Evolutionary conservation across 2,797 vertebrate genomes (phyloP).

Genomic region (Poeciliopsis paucimaculata): DNA sequence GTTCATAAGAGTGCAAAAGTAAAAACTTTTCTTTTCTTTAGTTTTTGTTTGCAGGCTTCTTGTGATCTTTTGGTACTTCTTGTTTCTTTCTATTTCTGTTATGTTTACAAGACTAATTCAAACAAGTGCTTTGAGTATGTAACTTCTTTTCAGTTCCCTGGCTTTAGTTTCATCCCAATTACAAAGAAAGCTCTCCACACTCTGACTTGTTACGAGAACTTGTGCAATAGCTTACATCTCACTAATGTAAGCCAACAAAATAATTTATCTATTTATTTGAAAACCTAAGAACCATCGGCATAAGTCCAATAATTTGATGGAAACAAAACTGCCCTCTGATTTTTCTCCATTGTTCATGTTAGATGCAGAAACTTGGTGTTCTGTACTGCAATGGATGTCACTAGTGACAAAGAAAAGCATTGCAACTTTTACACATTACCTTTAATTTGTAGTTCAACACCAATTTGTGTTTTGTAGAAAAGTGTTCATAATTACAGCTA

Average conservation of each 20-base stretch:
- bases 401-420: background rate
- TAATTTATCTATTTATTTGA: background rate
- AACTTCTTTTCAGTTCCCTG: background rate
- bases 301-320: background rate
- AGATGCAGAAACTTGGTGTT: background rate
- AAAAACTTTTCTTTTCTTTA: background rate
- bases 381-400: background rate
- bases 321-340: background rate
- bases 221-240: background rate
- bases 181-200: background rate
- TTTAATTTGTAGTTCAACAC: background rate
- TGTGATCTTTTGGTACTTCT: background rate
- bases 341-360: background rate
- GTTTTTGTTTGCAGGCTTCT: background rate
- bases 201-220: background rate
- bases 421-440: background rate
- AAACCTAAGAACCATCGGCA: constrained; percentile 1
- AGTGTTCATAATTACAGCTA: background rate
- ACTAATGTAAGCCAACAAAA: background rate
- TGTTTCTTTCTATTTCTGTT: background rate
- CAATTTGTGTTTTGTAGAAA: background rate
- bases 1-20: background rate
- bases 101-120: background rate
- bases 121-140: background rate
- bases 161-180: background rate